phyloP scores from a whole-genome alignment of 2,797 vertebrate species.

The Nyctibius grandis region DNA sequence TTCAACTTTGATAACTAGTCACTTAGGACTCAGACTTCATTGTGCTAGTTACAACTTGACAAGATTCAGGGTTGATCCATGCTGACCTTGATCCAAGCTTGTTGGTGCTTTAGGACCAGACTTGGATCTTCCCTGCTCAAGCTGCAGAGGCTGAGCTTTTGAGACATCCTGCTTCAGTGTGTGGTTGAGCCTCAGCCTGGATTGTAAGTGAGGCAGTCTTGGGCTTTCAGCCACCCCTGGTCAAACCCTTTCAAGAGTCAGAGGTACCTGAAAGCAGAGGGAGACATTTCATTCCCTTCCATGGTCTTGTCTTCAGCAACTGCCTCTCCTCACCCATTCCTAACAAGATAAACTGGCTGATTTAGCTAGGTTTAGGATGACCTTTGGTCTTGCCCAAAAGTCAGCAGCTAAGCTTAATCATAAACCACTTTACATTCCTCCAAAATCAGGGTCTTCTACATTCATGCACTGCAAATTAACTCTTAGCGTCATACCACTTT shows the following conservation, averaged over 20 bases:
- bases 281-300: not conserved
- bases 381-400: not conserved
- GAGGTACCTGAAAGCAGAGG: not conserved
- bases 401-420: not conserved
- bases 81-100: not conserved
- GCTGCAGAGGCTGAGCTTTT: too few relatives aligned
- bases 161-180: too few relatives aligned
- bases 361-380: not conserved
- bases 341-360: not conserved
- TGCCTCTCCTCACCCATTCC: not conserved
- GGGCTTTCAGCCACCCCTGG: not conserved
- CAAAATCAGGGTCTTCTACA: not conserved
- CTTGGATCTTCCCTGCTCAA: rapidly evolving
- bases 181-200: not conserved
- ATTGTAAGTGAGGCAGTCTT: not conserved
- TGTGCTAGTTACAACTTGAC: not conserved
- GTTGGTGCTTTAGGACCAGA: not conserved
- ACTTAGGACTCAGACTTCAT: not conserved
- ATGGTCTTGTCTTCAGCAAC: not conserved
- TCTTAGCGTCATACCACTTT: not conserved
- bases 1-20: not conserved
- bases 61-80: not conserved
- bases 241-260: not conserved
- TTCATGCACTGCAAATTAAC: not conserved
- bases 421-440: not conserved